These are phyloP conservation scores for Syngnathoides biaculeatus DNA, from an alignment of 2,113 vertebrate species.

Conservation along the genomic window DNA sequence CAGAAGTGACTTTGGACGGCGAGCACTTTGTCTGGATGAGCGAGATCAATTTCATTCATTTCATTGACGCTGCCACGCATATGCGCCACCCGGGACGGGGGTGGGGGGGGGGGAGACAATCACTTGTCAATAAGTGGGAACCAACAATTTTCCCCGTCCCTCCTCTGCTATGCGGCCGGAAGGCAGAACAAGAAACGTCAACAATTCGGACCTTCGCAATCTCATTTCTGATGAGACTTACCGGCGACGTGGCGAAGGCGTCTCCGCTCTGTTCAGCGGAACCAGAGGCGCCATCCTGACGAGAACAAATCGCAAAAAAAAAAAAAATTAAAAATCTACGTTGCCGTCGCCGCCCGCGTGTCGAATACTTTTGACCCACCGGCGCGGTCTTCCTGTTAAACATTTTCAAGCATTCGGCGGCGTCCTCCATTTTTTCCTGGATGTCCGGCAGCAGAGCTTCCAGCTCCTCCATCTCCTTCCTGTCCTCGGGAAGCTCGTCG, in stretches of 20 bases:
- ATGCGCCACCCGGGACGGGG: no score
- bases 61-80: no score
- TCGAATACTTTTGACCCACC: conserved; percentile 25
- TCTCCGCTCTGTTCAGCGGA: conserved; percentile 62
- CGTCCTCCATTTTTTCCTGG: conserved; percentile 66
- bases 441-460: conserved; percentile 62
- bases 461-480: conserved; percentile 67
- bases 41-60: no score
- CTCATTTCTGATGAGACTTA: background rate
- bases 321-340: background rate
- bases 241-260: conserved; percentile 57
- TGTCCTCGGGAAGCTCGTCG: conserved; percentile 38
- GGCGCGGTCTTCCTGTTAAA: background rate
- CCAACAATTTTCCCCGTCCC: no score
- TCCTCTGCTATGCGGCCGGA: no score
- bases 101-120: no score
- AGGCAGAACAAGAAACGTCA: no score
- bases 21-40: conserved; percentile 13
- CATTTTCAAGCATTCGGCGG: conserved; percentile 39
- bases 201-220: background rate
- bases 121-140: no score
- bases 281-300: conserved; percentile 80
- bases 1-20: background rate
- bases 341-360: background rate
- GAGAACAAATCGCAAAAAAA: background rate